Percentiles rank a stretch among this genome's conserved stretches.
Evolutionary conservation across 2,888 invertebrate species (phyloP).

Genomic region (Hoplodrina blanda): DNA sequence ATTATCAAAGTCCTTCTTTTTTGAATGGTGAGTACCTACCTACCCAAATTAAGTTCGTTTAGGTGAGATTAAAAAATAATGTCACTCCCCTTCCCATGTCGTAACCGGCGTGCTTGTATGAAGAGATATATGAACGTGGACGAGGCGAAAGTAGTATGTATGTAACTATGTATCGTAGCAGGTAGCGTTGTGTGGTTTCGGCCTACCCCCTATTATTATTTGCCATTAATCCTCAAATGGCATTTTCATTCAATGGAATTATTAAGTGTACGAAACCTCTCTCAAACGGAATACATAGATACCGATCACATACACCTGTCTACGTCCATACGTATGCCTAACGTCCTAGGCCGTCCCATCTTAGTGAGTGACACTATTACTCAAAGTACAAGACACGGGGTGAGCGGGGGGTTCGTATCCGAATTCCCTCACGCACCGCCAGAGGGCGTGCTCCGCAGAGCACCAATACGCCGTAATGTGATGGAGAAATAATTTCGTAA

Average conservation of each 20-base stretch:
- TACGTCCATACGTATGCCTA: constrained; percentile 44
- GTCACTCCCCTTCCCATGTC: too few relatives aligned
- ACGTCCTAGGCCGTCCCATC: constrained; percentile 56
- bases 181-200: too few relatives aligned
- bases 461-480: constrained; percentile 86
- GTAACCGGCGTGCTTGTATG: too few relatives aligned
- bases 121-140: too few relatives aligned
- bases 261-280: not conserved
- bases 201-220: too few relatives aligned
- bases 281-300: not conserved
- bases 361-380: constrained; percentile 72
- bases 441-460: constrained; percentile 84
- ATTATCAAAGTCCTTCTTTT: too few relatives aligned
- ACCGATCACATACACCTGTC: not conserved
- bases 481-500: constrained; percentile 88
- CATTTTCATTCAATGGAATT: not conserved
- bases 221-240: not conserved
- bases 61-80: too few relatives aligned
- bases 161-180: too few relatives aligned
- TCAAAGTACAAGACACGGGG: constrained; percentile 64
- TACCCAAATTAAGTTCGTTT: too few relatives aligned
- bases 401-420: constrained; percentile 67
- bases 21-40: too few relatives aligned
- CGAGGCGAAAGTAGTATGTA: too few relatives aligned
- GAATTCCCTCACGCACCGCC: constrained; percentile 85